Conservation (phyloP, 2,888 invertebrate genomes). For the Cryptus armator region DNA sequence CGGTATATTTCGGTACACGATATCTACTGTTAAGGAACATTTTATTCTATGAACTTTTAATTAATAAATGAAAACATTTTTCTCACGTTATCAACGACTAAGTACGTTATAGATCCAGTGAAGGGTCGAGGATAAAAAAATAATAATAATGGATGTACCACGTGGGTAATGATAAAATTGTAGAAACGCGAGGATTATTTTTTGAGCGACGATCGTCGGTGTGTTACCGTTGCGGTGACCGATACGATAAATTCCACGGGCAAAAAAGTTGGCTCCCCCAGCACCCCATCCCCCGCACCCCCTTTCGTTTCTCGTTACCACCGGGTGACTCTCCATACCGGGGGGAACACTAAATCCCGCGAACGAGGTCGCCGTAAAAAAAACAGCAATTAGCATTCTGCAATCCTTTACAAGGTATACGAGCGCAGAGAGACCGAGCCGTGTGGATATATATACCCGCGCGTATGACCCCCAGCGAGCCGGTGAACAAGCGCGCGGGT, state of each 20-base stretch:
- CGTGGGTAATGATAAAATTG: slow-evolving; percentile 32
- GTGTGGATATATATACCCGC: slow-evolving; percentile 15
- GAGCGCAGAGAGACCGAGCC: background rate
- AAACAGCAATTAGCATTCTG: slow-evolving; percentile 67
- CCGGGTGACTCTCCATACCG: slow-evolving; percentile 28
- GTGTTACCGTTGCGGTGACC: slow-evolving; percentile 4
- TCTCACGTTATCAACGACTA: background rate
- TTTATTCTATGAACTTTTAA: too few species aligned
- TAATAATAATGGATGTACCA: background rate
- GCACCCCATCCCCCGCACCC: slow-evolving; percentile 4
- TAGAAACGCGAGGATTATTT: slow-evolving; percentile 7
- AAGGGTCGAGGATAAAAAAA: background rate
- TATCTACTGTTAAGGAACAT: too few species aligned
- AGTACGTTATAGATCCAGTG: background rate
- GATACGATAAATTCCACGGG: slow-evolving; percentile 53
- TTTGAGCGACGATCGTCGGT: slow-evolving; percentile 11
- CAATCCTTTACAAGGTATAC: slow-evolving; percentile 60
- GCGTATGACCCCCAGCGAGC: background rate
- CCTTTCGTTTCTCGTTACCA: slow-evolving; percentile 33
- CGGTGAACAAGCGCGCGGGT: background rate
- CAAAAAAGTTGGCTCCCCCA: slow-evolving; percentile 47
- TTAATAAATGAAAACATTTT: background rate
- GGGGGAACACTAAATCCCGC: slow-evolving; percentile 62
- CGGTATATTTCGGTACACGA: too few species aligned
- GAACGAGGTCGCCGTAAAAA: slow-evolving; percentile 63